These are phyloP conservation scores for Lophotriccus pileatus DNA, from an alignment of 2,797 vertebrate genomes.

Conservation along the genomic window DNA sequence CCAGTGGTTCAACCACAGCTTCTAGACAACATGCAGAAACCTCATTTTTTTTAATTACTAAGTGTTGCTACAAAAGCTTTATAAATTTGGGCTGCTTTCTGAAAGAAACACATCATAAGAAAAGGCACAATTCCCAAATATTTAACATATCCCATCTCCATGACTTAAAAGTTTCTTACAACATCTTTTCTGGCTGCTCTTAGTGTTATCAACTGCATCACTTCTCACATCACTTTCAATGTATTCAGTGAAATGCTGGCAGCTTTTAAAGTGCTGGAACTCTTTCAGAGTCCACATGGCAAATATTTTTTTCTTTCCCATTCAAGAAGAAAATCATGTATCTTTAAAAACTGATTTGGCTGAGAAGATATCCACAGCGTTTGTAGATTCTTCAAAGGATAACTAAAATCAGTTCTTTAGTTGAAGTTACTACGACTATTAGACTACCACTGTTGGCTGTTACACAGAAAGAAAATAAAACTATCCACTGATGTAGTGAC, in stretches of 20 bases:
- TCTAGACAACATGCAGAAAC: not conserved
- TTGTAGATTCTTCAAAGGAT: not conserved
- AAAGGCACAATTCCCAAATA: not conserved
- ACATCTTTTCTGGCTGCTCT: not conserved
- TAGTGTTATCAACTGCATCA: not conserved
- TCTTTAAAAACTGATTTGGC: not conserved
- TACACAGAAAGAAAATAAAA: not conserved
- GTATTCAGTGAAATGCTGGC: not conserved
- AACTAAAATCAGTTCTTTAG: not conserved
- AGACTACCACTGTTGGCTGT: not conserved
- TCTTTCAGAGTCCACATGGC: not conserved
- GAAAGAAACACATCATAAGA: not conserved
- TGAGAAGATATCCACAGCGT: not conserved
- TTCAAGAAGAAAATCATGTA: not conserved
- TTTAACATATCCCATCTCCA: not conserved
- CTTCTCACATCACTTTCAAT: not conserved
- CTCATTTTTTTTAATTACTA: not conserved
- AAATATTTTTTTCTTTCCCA: not conserved
- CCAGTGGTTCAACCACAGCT: not conserved
- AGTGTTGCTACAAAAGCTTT: not conserved
- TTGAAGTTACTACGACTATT: not conserved
- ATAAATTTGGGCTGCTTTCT: not conserved
- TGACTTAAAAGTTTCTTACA: not conserved
- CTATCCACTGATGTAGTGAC: not conserved
- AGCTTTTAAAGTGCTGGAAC: not conserved